phyloP scores from a whole-genome alignment of 1,140 invertebrate species.

The Macrotrachela quadricornifera region DNA sequence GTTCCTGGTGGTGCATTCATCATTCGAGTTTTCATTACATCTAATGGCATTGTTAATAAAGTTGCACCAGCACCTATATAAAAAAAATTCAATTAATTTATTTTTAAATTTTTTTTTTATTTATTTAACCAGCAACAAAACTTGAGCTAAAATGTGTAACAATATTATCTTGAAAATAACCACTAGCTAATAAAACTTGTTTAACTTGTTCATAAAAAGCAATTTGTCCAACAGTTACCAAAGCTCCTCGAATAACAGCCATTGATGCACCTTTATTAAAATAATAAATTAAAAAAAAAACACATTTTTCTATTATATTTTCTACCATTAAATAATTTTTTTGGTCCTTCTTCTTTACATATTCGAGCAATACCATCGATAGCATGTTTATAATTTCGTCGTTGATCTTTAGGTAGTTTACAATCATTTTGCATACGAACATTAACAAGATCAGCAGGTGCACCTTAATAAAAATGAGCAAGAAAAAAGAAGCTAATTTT shows the following conservation, averaged over 20 bases:
- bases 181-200: slow-evolving; percentile 43
- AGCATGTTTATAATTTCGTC: slow-evolving; percentile 90
- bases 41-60: slow-evolving; percentile 33
- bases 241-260: slow-evolving; percentile 62
- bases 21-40: slow-evolving; percentile 82
- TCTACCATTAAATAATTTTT: slow-evolving; percentile 30
- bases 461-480: slow-evolving; percentile 35
- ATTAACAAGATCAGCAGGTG: slow-evolving; percentile 88
- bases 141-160: slow-evolving; percentile 70
- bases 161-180: slow-evolving; percentile 58
- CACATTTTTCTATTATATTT: too few species aligned
- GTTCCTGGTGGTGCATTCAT: slow-evolving; percentile 89
- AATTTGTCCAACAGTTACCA: slow-evolving; percentile 87
- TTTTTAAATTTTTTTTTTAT: too few species aligned
- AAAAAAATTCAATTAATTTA: too few species aligned
- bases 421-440: slow-evolving; percentile 98
- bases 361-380: slow-evolving; percentile 74
- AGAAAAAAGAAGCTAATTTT: too few species aligned
- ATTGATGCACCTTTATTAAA: slow-evolving; percentile 48
- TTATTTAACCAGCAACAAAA: slow-evolving; percentile 53
- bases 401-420: slow-evolving; percentile 59
- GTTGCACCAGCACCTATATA: too few species aligned
- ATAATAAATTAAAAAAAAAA: too few species aligned
- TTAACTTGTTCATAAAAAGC: slow-evolving; percentile 83
- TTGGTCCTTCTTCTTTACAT: slow-evolving; percentile 51